Base-by-base conservation (phyloP, 2,888 invertebrate species). In the Ectemnius continuus region DNA sequence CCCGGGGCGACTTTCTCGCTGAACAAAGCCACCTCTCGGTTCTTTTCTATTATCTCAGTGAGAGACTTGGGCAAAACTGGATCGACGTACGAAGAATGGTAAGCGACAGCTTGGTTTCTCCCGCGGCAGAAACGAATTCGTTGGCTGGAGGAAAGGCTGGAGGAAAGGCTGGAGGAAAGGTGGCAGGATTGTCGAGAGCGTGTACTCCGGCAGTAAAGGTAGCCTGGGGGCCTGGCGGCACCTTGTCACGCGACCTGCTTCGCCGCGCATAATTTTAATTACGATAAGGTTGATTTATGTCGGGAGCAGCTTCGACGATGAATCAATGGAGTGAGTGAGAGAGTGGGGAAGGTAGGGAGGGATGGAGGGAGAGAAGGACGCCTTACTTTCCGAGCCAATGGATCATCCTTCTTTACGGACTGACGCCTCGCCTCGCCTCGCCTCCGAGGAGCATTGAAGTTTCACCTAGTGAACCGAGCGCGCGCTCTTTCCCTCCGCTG, bases 241-340 rank as follows among this genome's bases (percentile, higher is more conserved):
- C 16, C 62, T 64, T 71, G 67, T 75, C 70, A 68, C 67, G 67
- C 57, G 65, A 76, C 62, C 61, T 70, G 58, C 28, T 68, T 62
- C 26, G 61, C 59, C 46, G 62, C 70, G 63, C 61, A 71, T 76
- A 66, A 77, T 71, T 71, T 64, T 61, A 13, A 71, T 68, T 61
- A 48, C 59, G 74, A 74, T 69, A 79, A 71, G 61, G 63, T 81
- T 75, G 70, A 71, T 67, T 77, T 69, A 71, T 58, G 59, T 62
- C 23, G 62, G 11, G 56, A 20, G 45, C 58, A 4, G 6, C 57
- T 61, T 59, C 47, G 36, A 18, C 67, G 71, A 52, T 20, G 23
- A 20, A 61, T 68, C 75, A 58, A 75, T 67, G 47, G 36, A 36
- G 6, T 11, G 18, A 14, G 46, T 23, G 20, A 20, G 20, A 20